Conservation (phyloP, 30 jellyfish, hydroid and myxozoan genomes). For the Hydractinia echinata region DNA sequence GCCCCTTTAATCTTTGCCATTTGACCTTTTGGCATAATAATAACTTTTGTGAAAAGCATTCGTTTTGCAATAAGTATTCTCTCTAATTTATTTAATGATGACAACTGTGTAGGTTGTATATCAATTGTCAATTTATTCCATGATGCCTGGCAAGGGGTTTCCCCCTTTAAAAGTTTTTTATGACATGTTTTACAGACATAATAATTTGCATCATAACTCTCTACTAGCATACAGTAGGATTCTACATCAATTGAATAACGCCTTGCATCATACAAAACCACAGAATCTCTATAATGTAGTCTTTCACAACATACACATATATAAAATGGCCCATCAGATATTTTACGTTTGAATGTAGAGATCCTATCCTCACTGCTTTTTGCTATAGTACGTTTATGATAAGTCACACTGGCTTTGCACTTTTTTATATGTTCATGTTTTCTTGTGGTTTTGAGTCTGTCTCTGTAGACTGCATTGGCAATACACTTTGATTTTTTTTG, state of each 20-base stretch:
- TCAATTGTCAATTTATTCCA: neutral
- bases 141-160: neutral
- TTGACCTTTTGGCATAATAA: too few species aligned
- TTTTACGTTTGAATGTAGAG: neutral
- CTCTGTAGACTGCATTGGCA: too few species aligned
- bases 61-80: too few species aligned
- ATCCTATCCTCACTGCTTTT: neutral
- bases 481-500: neutral
- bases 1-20: too few species aligned
- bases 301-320: neutral
- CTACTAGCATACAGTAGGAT: neutral
- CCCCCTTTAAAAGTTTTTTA: neutral
- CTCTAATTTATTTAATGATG: neutral
- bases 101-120: neutral
- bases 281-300: neutral
- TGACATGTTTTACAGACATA: conserved; percentile 7
- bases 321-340: neutral
- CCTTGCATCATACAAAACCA: neutral
- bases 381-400: neutral
- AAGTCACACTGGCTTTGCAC: too few species aligned
- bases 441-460: too few species aligned
- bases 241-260: neutral
- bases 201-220: neutral
- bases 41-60: too few species aligned
- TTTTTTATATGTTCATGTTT: too few species aligned